Evolutionary conservation across 30 jellyfish, hydroid and myxozoan species (phyloP).

Genomic region (Hydractinia echinata): DNA sequence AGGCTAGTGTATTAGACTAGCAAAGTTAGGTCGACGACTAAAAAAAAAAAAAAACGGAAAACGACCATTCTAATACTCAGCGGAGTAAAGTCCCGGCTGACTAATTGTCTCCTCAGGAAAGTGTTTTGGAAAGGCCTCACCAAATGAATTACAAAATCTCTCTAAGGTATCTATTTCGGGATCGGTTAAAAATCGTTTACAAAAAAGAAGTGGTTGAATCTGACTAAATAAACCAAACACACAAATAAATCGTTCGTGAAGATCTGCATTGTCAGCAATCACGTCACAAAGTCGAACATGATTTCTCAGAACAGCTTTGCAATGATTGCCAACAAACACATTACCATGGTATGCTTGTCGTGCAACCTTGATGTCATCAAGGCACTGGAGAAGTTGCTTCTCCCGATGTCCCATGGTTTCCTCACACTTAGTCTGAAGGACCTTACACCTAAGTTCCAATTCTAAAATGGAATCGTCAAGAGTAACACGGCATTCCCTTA

Average conservation of each 20-base stretch:
- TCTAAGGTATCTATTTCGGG: slow-evolving; percentile 17
- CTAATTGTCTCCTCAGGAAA: slow-evolving; percentile 23
- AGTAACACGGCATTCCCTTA: neutral
- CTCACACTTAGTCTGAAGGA: neutral
- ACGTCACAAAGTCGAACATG: slow-evolving; percentile 23
- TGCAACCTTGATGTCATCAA: neutral
- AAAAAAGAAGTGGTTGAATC: neutral
- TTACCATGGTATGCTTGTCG: slow-evolving; percentile 56
- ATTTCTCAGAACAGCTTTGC: slow-evolving; percentile 35
- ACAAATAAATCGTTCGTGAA: neutral
- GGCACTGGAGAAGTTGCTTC: slow-evolving; percentile 4
- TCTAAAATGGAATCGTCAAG: neutral
- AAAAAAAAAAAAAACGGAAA: no score
- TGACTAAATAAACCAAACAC: neutral
- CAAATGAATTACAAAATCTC: slow-evolving; percentile 17
- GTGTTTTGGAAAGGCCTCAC: slow-evolving; percentile 15
- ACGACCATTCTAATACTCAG: no score
- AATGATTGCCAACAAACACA: slow-evolving; percentile 52
- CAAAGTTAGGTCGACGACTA: no score
- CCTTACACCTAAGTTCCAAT: neutral
- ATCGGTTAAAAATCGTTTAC: slow-evolving; percentile 35
- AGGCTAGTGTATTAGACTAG: no score
- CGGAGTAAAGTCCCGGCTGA: no score
- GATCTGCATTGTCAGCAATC: slow-evolving; percentile 20
- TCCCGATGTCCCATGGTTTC: slow-evolving; percentile 16